Evolutionary conservation across 1,140 invertebrate species (phyloP).

Genomic region (Prorops nasuta): DNA sequence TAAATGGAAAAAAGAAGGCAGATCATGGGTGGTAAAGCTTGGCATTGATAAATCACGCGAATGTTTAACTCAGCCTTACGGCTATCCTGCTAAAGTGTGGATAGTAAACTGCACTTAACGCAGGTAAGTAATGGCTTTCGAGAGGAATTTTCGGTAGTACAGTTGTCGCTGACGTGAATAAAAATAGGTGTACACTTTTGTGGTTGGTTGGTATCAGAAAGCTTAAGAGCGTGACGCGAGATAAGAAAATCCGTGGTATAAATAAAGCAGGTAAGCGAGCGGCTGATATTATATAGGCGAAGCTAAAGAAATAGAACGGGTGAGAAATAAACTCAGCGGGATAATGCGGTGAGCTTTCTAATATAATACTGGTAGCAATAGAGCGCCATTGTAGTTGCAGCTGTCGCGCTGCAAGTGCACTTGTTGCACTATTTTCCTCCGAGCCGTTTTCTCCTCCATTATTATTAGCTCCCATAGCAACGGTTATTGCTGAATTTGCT

Average conservation of each 20-base stretch:
- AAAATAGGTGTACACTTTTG: too few relatives aligned
- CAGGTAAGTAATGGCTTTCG: too few relatives aligned
- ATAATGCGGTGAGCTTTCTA: constrained; percentile 25
- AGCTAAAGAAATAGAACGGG: constrained; percentile 6
- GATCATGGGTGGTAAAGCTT: too few relatives aligned
- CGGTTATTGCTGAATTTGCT: constrained; percentile 11
- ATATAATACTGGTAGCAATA: constrained; percentile 11
- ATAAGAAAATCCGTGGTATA: constrained; percentile 21
- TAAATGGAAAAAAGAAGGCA: too few relatives aligned
- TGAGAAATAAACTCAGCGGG: constrained; percentile 19
- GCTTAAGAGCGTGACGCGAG: not conserved
- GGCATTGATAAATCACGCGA: too few relatives aligned
- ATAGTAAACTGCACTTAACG: too few relatives aligned
- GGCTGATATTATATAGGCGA: not conserved
- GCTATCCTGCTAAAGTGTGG: too few relatives aligned
- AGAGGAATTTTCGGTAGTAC: too few relatives aligned
- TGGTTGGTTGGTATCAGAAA: not conserved
- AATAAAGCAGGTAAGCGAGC: constrained; percentile 6
- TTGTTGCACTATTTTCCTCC: constrained; percentile 35
- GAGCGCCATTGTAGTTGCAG: constrained; percentile 9
- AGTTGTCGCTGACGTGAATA: too few relatives aligned
- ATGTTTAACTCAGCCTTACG: too few relatives aligned
- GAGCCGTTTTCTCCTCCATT: constrained; percentile 6
- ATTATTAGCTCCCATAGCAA: constrained; percentile 22
- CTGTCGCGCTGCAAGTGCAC: constrained; percentile 25